Evolutionary conservation across 2,888 invertebrate species (phyloP).

Genomic region (Xestoiulus laeticollis): DNA sequence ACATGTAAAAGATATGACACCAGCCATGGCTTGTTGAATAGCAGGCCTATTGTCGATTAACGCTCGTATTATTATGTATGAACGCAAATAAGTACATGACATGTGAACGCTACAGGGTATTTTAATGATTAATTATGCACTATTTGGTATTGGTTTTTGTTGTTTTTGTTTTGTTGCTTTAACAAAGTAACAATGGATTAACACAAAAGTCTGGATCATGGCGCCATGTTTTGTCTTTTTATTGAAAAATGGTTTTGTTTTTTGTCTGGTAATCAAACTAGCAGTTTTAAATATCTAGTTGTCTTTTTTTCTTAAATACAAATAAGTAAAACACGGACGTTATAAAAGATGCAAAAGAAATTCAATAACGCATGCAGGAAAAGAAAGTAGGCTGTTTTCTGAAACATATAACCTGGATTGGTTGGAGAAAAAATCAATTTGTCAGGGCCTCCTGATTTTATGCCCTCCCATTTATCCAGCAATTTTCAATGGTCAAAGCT

Average conservation of each 20-base stretch:
- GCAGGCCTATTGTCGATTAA: background rate
- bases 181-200: background rate
- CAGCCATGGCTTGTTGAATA: too few relatives aligned
- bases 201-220: too few relatives aligned
- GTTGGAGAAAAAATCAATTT: conserved; percentile 9
- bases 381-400: background rate
- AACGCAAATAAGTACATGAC: background rate
- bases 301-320: too few relatives aligned
- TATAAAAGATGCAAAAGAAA: background rate
- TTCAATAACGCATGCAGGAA: background rate
- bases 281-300: background rate
- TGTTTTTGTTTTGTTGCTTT: too few relatives aligned
- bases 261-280: too few relatives aligned
- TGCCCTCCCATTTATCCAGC: conserved; percentile 11
- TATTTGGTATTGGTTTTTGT: background rate
- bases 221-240: too few relatives aligned
- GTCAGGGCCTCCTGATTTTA: conserved; percentile 21
- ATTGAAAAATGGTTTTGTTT: too few relatives aligned
- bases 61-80: background rate
- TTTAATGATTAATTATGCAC: background rate
- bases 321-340: background rate
- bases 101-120: background rate
- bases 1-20: too few relatives aligned
- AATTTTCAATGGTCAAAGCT: conserved; percentile 34
- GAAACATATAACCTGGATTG: conserved; percentile 13